Evolutionary conservation across 2,797 vertebrate genomes (phyloP).

Genomic region (Tokudaia tokunoshimensis): DNA sequence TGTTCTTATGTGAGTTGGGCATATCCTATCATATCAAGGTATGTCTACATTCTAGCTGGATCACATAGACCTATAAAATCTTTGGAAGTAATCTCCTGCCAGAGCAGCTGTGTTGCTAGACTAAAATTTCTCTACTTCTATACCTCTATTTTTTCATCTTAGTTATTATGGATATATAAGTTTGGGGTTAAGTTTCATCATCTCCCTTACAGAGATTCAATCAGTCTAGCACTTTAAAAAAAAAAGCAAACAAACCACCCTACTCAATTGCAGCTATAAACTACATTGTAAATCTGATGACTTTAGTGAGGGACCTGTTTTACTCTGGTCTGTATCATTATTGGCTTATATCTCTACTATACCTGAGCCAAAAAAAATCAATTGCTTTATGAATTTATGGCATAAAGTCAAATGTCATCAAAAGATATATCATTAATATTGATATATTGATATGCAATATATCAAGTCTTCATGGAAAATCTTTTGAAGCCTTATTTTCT

Average conservation of each 20-base stretch:
- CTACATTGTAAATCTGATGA: slow-evolving; percentile 28
- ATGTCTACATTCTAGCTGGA: neutral
- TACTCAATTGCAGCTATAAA: neutral
- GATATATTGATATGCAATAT: neutral
- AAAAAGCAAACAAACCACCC: too few species aligned
- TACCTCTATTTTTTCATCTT: neutral
- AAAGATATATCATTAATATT: neutral
- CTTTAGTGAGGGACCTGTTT: neutral
- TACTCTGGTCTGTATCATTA: neutral
- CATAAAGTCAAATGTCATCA: neutral
- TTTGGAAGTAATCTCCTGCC: neutral
- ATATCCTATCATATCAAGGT: neutral
- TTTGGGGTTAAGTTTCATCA: slow-evolving; percentile 25
- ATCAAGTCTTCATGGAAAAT: neutral
- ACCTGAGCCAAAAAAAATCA: neutral
- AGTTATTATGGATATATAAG: neutral
- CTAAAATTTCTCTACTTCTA: neutral
- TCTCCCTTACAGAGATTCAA: slow-evolving; percentile 11
- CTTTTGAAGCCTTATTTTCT: slow-evolving; percentile 33
- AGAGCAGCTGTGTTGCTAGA: neutral
- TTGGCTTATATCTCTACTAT: neutral
- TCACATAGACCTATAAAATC: neutral
- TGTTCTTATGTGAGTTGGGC: neutral
- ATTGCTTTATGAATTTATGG: neutral
- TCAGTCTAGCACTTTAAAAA: neutral